Percentiles rank a stretch among this genome's conserved stretches.
phyloP scores from a whole-genome alignment of 2,888 invertebrate species.

The Petrolisthes manimaculis region DNA sequence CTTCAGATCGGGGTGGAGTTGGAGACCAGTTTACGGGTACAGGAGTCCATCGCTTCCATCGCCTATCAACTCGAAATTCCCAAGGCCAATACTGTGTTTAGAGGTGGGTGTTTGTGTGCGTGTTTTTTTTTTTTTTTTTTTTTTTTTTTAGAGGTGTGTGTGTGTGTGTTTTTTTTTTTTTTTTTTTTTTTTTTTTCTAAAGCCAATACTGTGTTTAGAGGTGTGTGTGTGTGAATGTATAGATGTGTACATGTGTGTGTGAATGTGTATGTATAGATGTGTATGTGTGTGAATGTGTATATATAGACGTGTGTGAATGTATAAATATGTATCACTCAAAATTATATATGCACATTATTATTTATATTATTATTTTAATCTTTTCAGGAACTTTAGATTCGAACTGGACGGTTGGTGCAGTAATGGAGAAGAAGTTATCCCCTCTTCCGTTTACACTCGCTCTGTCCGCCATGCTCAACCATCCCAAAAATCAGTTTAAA shows the following conservation, averaged over 20 bases:
- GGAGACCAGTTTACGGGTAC: slow-evolving; percentile 90
- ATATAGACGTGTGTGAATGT: slow-evolving; percentile 5
- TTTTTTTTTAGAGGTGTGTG: too few relatives aligned
- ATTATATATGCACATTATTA: neutral
- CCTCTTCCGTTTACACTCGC: slow-evolving; percentile 95
- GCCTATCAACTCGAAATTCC: slow-evolving; percentile 91
- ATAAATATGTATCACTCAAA: slow-evolving; percentile 21
- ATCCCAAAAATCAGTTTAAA: slow-evolving; percentile 90
- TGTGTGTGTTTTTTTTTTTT: slow-evolving; percentile 76
- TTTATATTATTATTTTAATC: slow-evolving; percentile 60
- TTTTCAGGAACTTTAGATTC: slow-evolving; percentile 88
- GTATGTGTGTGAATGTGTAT: slow-evolving; percentile 5
- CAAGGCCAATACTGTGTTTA: slow-evolving; percentile 92
- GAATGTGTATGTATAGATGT: neutral
- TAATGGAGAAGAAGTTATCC: slow-evolving; percentile 91
- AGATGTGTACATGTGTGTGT: neutral
- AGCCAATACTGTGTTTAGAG: too few relatives aligned
- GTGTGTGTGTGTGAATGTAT: neutral
- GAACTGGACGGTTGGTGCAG: slow-evolving; percentile 93
- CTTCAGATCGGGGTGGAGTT: slow-evolving; percentile 93
- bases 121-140: slow-evolving; percentile 85
- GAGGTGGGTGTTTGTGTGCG: slow-evolving; percentile 88
- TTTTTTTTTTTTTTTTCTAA: slow-evolving; percentile 73
- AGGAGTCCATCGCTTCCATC: slow-evolving; percentile 90
- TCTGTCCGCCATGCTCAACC: slow-evolving; percentile 92